Percentiles rank a stretch among this genome's conserved stretches.
Conservation (phyloP, 1,140 invertebrate genomes). For the Aphelinus certus region DNA sequence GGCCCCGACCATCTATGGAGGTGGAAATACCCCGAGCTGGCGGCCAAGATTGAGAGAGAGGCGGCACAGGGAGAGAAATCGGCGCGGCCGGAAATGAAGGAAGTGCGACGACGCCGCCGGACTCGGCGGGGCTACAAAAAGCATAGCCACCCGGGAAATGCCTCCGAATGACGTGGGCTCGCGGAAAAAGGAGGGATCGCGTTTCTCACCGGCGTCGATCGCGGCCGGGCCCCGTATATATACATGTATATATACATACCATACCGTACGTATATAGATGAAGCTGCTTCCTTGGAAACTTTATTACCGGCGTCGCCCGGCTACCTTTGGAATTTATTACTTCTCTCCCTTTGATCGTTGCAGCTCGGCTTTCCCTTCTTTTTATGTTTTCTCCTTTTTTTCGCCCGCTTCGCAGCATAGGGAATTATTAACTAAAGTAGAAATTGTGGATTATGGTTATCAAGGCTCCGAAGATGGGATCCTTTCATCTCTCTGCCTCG, state of each 20-base stretch:
- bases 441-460: too few relatives aligned
- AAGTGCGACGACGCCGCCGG: slow-evolving; percentile 29
- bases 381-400: background rate
- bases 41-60: background rate
- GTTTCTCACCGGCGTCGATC: background rate
- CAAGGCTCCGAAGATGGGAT: too few relatives aligned
- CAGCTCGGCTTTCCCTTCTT: slow-evolving; percentile 5
- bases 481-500: too few relatives aligned
- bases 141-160: slow-evolving; percentile 21
- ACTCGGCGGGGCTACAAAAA: slow-evolving; percentile 30
- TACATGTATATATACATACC: background rate
- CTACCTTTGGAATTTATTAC: slow-evolving; percentile 29
- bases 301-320: slow-evolving; percentile 32
- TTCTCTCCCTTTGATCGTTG: slow-evolving; percentile 24
- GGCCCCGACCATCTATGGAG: background rate
- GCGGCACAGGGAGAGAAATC: slow-evolving; percentile 15
- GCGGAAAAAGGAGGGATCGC: slow-evolving; percentile 28
- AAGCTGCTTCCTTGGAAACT: slow-evolving; percentile 16
- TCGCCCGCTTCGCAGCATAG: background rate
- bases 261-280: background rate
- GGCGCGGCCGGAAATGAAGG: slow-evolving; percentile 34
- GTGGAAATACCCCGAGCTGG: slow-evolving; percentile 1
- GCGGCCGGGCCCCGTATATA: background rate
- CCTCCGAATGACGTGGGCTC: slow-evolving; percentile 10
- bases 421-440: too few relatives aligned